Evolutionary conservation across 2,888 invertebrate genomes (phyloP), one percentile per base, ranked within the genome.

Genomic region (Agapetus fuscipes): DNA sequence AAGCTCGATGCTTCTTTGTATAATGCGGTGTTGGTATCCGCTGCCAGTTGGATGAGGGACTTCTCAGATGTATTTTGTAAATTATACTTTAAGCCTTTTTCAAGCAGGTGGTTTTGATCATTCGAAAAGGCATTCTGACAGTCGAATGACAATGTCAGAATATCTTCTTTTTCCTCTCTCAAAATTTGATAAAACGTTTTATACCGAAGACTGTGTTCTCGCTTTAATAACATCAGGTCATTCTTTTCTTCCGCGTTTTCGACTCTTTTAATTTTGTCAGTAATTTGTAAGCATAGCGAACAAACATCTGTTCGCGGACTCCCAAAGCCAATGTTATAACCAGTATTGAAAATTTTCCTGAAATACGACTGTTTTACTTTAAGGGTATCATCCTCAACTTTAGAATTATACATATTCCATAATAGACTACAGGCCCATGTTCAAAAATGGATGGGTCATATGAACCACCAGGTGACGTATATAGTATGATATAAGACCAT

Each of bases 311-410:
- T 49, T 15, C 43, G 36, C 11, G 51, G 50, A 34, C 41, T 45
- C 12, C 51, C 51, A 35, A 52, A 52, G 32, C 49, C 50, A 41
- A 51, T 44, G 42, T 50, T 49, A 39, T 46, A 50, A 14, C 34
- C 30, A 16, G 39, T 51, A 32, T 50, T 50, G 42, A 50, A 51
- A 36, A 48, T 45, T 43, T 26, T 41, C 43, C 51, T 25, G 38
- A 51, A 51, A 41, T 24, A 24, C 6, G 25, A 24, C 9, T 24
- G 25, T 9, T 24, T 24, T 9, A 24, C 25, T 24, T 24, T 24
- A 9, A 24, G 25, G 7, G 25, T 24, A 9, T 24, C 25, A 24
- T 24, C 25, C 9, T 24, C 25, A 24, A 24, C 9, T 9, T 24
- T 24, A 9, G 28, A 28, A 28, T 28, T 28, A 28, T 9, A 28